A percentile compares a stretch with the other conserved stretches of the same genome.
phyloP scores from a whole-genome alignment of 2,113 vertebrate species.

The Chauna torquata region DNA sequence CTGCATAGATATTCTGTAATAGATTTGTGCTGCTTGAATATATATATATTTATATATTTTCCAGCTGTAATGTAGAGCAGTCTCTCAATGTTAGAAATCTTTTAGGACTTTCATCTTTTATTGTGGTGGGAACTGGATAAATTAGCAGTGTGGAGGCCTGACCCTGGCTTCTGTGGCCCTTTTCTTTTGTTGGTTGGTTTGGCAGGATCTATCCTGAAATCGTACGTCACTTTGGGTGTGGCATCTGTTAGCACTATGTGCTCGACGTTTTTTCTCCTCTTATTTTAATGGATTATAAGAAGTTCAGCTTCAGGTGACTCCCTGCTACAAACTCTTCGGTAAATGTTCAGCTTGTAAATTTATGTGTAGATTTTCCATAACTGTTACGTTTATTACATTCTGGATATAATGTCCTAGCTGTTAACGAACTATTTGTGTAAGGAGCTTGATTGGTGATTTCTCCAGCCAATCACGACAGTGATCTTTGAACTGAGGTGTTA shows the following conservation, averaged over 20 bases:
- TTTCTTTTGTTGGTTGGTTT: not conserved
- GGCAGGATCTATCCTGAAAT: not conserved
- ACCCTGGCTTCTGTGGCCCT: not conserved
- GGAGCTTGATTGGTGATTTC: not conserved
- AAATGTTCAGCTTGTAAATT: not conserved
- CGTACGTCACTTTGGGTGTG: not conserved
- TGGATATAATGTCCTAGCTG: not conserved
- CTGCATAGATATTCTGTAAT: not conserved
- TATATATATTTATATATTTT: not conserved
- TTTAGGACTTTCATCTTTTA: not conserved
- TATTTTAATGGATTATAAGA: not conserved
- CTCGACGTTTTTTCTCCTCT: not conserved
- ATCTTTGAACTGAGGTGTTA: not conserved
- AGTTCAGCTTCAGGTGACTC: not conserved
- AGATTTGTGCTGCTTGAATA: not conserved
- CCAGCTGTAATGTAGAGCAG: not conserved
- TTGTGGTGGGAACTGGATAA: not conserved
- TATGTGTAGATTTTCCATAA: not conserved
- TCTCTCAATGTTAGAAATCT: not conserved
- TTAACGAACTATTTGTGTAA: not conserved
- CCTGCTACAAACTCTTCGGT: not conserved
- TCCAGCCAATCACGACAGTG: not conserved
- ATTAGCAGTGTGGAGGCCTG: not conserved
- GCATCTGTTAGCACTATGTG: not conserved
- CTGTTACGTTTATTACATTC: not conserved